A percentile compares a stretch with the other conserved stretches of the same genome.
Conservation (phyloP, 2,797 vertebrate species). For the Mionectes olivaceus region DNA sequence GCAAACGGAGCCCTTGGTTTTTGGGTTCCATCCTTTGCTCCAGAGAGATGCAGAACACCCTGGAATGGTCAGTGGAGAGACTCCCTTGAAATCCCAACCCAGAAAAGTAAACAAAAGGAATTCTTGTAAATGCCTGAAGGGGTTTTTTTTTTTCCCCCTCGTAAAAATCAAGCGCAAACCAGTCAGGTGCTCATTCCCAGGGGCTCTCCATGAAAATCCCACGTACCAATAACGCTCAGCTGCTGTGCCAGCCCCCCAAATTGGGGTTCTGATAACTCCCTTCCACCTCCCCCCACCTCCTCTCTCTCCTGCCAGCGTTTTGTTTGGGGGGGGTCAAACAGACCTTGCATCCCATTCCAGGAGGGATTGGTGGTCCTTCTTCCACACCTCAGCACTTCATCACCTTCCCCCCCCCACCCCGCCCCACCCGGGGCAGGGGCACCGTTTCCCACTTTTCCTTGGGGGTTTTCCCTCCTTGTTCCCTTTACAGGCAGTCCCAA, state of each 20-base stretch:
- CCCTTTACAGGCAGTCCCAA: background rate
- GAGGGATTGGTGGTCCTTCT: background rate
- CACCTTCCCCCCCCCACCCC: background rate
- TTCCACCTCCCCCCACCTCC: background rate
- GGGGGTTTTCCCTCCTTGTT: background rate
- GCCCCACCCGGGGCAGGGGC: background rate
- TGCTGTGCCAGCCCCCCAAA: background rate
- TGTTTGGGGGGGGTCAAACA: no score
- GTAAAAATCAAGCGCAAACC: background rate
- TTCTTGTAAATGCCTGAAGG: background rate
- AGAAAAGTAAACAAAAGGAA: background rate
- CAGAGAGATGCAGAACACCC: background rate
- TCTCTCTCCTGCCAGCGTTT: background rate
- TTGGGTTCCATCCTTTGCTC: background rate
- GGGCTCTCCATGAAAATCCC: background rate
- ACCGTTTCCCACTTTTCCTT: background rate
- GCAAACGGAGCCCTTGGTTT: background rate
- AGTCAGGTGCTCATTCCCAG: background rate
- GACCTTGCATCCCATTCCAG: background rate
- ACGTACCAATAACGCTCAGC: rapidly evolving
- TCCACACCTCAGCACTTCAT: background rate
- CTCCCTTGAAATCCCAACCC: background rate
- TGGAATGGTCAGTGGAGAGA: background rate
- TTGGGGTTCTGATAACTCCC: no score
- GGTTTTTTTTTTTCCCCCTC: no score